These are phyloP conservation scores for Oxycera nigricornis DNA, from an alignment of 2,888 invertebrate genomes.

Conservation along the genomic window DNA sequence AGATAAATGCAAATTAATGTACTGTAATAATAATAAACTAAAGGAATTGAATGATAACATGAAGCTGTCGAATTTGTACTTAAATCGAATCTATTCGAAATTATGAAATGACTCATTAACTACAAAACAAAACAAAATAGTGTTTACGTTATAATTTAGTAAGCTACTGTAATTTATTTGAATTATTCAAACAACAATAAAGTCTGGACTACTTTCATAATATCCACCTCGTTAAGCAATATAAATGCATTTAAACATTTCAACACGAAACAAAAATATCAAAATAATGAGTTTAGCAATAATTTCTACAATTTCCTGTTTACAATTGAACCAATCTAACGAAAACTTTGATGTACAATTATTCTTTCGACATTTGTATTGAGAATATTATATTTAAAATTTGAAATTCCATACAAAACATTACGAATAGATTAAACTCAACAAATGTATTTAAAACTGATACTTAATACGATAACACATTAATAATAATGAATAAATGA, in stretches of 20 bases:
- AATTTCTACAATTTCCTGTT: neutral
- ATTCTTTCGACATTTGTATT: no score
- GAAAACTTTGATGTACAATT: no score
- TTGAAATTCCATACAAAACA: neutral
- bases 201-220: neutral
- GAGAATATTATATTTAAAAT: neutral
- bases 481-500: no score
- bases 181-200: neutral
- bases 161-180: conserved; percentile 1
- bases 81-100: conserved; percentile 11
- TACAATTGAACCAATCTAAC: no score
- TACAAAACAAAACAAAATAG: neutral
- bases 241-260: conserved; percentile 4
- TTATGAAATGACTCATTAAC: neutral
- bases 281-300: neutral
- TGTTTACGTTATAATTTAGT: neutral
- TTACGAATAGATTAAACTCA: neutral
- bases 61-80: conserved; percentile 30
- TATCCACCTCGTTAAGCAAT: conserved; percentile 15
- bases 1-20: neutral
- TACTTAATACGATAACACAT: neutral
- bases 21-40: neutral
- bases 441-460: neutral
- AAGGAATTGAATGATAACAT: conserved; percentile 24
- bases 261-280: neutral